These are phyloP conservation scores for Escarpia spicata DNA, from an alignment of 2,888 invertebrate species.

Conservation along the genomic window DNA sequence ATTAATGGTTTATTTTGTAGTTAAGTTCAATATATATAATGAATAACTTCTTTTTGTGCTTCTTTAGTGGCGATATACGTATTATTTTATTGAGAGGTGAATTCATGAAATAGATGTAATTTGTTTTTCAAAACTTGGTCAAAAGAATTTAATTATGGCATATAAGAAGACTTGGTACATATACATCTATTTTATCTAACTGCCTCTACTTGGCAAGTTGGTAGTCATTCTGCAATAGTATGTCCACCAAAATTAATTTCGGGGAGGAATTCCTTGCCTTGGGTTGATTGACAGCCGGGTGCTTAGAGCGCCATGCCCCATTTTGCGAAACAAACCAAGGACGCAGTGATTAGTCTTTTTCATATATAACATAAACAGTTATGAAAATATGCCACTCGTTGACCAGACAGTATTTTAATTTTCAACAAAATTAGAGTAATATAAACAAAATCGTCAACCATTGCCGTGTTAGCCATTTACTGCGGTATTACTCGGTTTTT, in stretches of 20 bases:
- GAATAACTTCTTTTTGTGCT: not conserved
- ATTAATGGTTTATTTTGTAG: too few species aligned
- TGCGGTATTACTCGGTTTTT: not conserved
- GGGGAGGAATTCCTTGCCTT: not conserved
- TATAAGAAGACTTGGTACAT: not conserved
- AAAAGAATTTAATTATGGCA: not conserved
- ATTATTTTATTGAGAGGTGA: not conserved
- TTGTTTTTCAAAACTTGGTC: not conserved
- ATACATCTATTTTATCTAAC: not conserved
- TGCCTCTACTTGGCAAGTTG: not conserved
- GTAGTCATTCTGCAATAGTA: not conserved
- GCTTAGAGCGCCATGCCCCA: not conserved
- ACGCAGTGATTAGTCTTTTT: not conserved
- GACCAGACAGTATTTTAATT: not conserved
- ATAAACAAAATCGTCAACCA: not conserved
- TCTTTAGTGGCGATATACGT: not conserved
- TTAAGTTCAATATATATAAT: not conserved
- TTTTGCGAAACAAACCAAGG: not conserved
- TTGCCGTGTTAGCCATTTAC: not conserved
- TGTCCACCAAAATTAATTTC: not conserved
- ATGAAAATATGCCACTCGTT: not conserved
- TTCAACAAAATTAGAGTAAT: not conserved
- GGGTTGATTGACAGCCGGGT: not conserved
- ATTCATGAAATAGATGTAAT: too few species aligned
- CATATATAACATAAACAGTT: not conserved